A percentile compares a stretch with the other conserved stretches of the same genome.
Evolutionary conservation across 2,888 invertebrate genomes (phyloP).

Genomic region (Germaria angustata): DNA sequence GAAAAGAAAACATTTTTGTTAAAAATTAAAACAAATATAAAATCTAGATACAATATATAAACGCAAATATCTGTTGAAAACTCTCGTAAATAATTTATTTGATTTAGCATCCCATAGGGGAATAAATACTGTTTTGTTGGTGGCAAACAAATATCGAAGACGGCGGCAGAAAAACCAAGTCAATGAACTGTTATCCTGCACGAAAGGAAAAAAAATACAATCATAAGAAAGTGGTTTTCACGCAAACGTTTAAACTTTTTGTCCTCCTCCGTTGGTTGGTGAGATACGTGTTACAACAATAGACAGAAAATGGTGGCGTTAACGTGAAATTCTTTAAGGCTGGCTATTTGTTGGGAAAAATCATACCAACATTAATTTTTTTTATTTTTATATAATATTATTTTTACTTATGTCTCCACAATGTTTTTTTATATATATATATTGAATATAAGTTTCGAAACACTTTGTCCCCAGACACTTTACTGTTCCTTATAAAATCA

Average conservation of each 20-base stretch:
- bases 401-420: no score
- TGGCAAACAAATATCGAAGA: not conserved
- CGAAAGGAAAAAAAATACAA: not conserved
- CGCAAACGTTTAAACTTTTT: not conserved
- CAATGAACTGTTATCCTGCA: constrained; percentile 8
- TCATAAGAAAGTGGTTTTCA: not conserved
- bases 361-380: not conserved
- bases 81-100: constrained; percentile 4
- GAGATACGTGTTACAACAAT: not conserved
- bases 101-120: constrained; percentile 12
- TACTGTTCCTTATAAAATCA: no score
- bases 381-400: not conserved
- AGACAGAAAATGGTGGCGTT: not conserved
- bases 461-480: no score
- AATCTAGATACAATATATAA: not conserved
- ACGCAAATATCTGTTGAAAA: not conserved
- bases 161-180: not conserved
- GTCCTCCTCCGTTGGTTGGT: not conserved
- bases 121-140: not conserved
- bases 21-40: constrained; percentile 7
- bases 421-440: no score
- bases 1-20: not conserved
- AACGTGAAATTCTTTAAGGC: not conserved
- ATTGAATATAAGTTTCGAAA: no score
- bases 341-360: not conserved